Percentiles rank a stretch among this genome's conserved stretches.
Evolutionary conservation across 1,140 invertebrate genomes (phyloP).

Genomic region (Latrodectus geometricus): DNA sequence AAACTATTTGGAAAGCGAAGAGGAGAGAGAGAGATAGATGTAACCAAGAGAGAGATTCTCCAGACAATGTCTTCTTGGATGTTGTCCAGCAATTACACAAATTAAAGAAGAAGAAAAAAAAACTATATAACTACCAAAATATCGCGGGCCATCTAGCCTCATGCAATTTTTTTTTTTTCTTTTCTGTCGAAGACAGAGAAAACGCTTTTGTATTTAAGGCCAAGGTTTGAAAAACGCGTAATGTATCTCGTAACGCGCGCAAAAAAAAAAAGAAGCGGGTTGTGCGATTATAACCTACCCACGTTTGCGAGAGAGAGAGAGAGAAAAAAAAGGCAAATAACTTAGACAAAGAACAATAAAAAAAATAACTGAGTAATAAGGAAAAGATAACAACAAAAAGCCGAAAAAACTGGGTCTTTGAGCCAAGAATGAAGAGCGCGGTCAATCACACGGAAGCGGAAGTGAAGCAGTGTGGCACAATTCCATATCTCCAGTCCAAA

Average conservation of each 20-base stretch:
- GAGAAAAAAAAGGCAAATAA: constrained; percentile 19
- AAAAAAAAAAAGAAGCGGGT: constrained; percentile 38
- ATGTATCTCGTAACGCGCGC: constrained; percentile 2
- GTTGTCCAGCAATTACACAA: neutral
- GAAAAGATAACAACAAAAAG: constrained; percentile 29
- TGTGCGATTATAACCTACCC: constrained; percentile 17
- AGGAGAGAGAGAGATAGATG: neutral
- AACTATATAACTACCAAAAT: neutral
- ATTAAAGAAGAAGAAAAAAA: neutral
- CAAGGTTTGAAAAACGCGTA: constrained; percentile 37
- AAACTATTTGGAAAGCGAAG: neutral
- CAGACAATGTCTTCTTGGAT: neutral
- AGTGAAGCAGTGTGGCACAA: constrained; percentile 53
- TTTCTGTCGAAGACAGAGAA: neutral
- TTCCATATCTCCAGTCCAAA: constrained; percentile 56
- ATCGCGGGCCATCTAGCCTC: neutral
- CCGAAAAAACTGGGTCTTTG: constrained; percentile 56
- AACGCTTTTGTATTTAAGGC: constrained; percentile 32
- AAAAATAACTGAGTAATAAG: constrained; percentile 30
- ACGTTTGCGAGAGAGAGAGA: neutral
- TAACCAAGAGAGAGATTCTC: neutral
- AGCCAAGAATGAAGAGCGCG: constrained; percentile 53
- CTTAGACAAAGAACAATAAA: constrained; percentile 9
- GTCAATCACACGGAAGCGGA: constrained; percentile 62
- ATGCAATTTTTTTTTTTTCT: neutral